These are phyloP conservation scores for Adrianichthys oophorus DNA, from an alignment of 2,797 vertebrate species.

Conservation along the genomic window DNA sequence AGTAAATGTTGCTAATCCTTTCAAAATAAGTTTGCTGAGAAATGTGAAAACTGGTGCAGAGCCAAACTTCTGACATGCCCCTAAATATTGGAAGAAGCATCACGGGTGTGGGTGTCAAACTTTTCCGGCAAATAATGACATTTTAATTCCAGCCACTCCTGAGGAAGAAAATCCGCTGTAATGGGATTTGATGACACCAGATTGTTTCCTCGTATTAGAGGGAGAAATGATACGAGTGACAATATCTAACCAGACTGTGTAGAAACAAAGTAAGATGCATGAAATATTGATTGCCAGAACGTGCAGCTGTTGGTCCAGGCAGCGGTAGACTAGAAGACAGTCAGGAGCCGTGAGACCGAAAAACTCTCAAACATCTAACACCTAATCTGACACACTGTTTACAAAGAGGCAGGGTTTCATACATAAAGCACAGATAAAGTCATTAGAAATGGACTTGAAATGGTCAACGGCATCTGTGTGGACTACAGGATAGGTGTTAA, in stretches of 20 bases:
- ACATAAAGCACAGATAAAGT: slow-evolving; percentile 13
- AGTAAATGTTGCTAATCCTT: slow-evolving; percentile 72
- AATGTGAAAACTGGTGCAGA: slow-evolving; percentile 61
- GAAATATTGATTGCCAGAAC: slow-evolving; percentile 74
- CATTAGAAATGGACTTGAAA: slow-evolving; percentile 16
- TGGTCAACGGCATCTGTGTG: slow-evolving; percentile 9
- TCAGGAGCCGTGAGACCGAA: slow-evolving; percentile 20
- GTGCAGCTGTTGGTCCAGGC: slow-evolving; percentile 55
- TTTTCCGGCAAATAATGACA: slow-evolving; percentile 71
- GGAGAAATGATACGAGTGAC: slow-evolving; percentile 71
- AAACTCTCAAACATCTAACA: slow-evolving; percentile 17
- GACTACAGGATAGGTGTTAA: slow-evolving; percentile 15
- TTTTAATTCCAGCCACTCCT: slow-evolving; percentile 70
- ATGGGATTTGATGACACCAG: slow-evolving; percentile 74
- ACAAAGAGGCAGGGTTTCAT: slow-evolving; percentile 10
- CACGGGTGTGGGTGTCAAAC: slow-evolving; percentile 60
- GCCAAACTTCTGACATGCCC: slow-evolving; percentile 67
- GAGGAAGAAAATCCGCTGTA: slow-evolving; percentile 67
- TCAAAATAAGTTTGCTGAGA: slow-evolving; percentile 64
- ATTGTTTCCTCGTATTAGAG: slow-evolving; percentile 76
- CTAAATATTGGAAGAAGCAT: slow-evolving; percentile 71
- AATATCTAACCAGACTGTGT: slow-evolving; percentile 65
- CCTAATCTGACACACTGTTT: slow-evolving; percentile 11
- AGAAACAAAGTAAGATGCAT: slow-evolving; percentile 71
- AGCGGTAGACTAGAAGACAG: slow-evolving; percentile 38